A percentile compares a stretch with the other conserved stretches of the same genome.
These are phyloP conservation scores for Lepus oiostolus DNA, from an alignment of 2,797 vertebrate species.

Conservation along the genomic window DNA sequence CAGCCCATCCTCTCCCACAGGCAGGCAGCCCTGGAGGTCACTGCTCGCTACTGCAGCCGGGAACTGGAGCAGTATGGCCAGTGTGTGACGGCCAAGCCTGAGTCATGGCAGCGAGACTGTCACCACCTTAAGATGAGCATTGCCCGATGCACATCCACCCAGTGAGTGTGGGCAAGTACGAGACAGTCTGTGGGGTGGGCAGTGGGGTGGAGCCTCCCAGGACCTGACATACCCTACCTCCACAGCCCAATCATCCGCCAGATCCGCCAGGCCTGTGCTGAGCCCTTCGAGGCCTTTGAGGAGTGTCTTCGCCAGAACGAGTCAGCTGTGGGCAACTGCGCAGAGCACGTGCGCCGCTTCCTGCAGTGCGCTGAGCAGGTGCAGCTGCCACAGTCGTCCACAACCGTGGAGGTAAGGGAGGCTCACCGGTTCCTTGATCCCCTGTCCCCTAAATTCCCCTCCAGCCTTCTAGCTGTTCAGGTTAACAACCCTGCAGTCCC, in stretches of 20 bases:
- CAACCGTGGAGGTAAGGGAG: constrained; percentile 50
- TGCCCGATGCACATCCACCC: constrained; percentile 94
- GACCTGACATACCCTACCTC: not conserved
- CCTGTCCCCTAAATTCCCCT: not conserved
- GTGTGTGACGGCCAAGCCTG: constrained; percentile 93
- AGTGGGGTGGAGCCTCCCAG: not conserved
- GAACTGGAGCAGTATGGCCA: constrained; percentile 95
- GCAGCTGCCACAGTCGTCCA: constrained; percentile 83
- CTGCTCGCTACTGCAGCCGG: constrained; percentile 92
- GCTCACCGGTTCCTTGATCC: no score
- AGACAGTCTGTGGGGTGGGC: not conserved
- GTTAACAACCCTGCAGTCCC: not conserved
- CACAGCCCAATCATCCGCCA: constrained; percentile 94
- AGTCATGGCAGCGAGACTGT: constrained; percentile 94
- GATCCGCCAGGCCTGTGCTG: constrained; percentile 92
- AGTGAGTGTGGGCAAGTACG: constrained; percentile 88
- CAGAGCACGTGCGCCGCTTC: constrained; percentile 91
- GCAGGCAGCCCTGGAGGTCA: constrained; percentile 95
- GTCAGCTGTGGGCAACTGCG: constrained; percentile 89
- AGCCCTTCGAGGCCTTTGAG: constrained; percentile 94
- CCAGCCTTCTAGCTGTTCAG: not conserved
- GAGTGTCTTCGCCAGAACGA: constrained; percentile 93
- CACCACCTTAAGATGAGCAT: constrained; percentile 93
- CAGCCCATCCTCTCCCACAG: constrained; percentile 83
- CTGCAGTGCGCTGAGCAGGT: constrained; percentile 94